Base-by-base conservation (phyloP, 2,888 invertebrate species). In the Cerceris rybyensis region DNA sequence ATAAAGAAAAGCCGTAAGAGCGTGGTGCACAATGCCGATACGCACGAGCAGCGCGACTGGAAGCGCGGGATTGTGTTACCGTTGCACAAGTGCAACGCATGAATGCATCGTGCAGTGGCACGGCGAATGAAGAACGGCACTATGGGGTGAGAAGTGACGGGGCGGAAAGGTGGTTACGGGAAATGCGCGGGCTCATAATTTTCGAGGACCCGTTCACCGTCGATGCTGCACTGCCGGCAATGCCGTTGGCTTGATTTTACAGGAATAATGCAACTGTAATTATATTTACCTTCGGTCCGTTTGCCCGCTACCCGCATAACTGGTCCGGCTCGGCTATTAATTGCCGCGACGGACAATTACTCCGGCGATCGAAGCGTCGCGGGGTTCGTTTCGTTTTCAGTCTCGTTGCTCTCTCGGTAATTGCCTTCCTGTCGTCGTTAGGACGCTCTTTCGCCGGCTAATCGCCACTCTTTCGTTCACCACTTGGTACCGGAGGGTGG, bases 281-380 rank as follows among this genome's bases (percentile, higher is more conserved):
- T 82, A 73, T 83, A 83, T 80, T 83, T 83, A 73, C 82, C 75
- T 75, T 75, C 42, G 71, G 54, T 49, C 65, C 57, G 71, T 82
- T 82, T 74, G 75, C 66, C 70, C 70, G 69, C 71, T 46, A 49
- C 69, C 79, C 82, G 60, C 70, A 67, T 74, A 82, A 82, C 74
- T 70, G 71, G 50, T 54, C 58, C 69, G 54, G 58, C 43, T 6
- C 28, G 68, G 61, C 79, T 74, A 82, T 82, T 82, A 82, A 79
- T 82, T 82, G 79, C 75, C 81, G 41, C 61, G 70, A 59, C 69
- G 28, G 71, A 67, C 68, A 72, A 81, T 81, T 76, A 65, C 80
- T 70, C 59, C 65, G 54, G 58, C 66, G 16, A n/a, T 9, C 50
- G 58, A 42, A 60, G 13, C 14, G 17, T 6, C n/a, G 2, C 28